A percentile compares a stretch with the other conserved stretches of the same genome.
Conservation (phyloP, 2,797 vertebrate genomes). For the Pseudochirops corinnae region DNA sequence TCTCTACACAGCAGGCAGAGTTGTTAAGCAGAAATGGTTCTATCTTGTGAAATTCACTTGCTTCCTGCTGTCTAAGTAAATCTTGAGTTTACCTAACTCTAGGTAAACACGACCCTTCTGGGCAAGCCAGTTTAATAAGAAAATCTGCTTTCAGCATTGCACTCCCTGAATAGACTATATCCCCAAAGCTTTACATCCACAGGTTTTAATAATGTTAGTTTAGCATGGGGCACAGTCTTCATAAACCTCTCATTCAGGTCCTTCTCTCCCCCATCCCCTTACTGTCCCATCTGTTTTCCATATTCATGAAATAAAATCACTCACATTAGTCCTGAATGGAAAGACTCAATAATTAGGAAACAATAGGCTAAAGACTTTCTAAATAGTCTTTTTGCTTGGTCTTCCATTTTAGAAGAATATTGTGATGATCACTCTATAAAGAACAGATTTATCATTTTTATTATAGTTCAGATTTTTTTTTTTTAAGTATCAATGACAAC, state of each 20-base stretch:
- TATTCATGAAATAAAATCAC: slow-evolving; percentile 68
- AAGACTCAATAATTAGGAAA: slow-evolving; percentile 65
- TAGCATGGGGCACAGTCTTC: slow-evolving; percentile 6
- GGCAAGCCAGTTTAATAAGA: slow-evolving; percentile 73
- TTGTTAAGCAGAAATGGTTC: slow-evolving; percentile 58
- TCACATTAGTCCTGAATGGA: slow-evolving; percentile 65
- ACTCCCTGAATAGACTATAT: slow-evolving; percentile 57
- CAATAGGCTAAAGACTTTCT: slow-evolving; percentile 59
- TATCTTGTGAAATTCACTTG: slow-evolving; percentile 42
- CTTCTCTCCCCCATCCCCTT: not conserved
- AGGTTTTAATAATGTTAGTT: not conserved
- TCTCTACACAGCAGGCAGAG: slow-evolving; percentile 45
- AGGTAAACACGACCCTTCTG: slow-evolving; percentile 67
- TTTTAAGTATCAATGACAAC: slow-evolving; percentile 59
- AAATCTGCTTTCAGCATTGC: slow-evolving; percentile 61
- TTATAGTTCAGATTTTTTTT: not conserved
- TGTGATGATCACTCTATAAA: slow-evolving; percentile 17
- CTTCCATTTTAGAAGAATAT: slow-evolving; percentile 35
- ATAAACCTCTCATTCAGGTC: slow-evolving; percentile 7
- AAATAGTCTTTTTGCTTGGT: slow-evolving; percentile 61
- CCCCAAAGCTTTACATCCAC: slow-evolving; percentile 6
- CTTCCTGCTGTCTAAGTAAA: slow-evolving; percentile 69
- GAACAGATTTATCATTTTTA: slow-evolving; percentile 43
- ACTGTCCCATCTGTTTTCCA: slow-evolving; percentile 3
- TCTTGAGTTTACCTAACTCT: slow-evolving; percentile 63